Conservation (phyloP, 2,797 vertebrate genomes). For the Tolypeutes matacus region DNA sequence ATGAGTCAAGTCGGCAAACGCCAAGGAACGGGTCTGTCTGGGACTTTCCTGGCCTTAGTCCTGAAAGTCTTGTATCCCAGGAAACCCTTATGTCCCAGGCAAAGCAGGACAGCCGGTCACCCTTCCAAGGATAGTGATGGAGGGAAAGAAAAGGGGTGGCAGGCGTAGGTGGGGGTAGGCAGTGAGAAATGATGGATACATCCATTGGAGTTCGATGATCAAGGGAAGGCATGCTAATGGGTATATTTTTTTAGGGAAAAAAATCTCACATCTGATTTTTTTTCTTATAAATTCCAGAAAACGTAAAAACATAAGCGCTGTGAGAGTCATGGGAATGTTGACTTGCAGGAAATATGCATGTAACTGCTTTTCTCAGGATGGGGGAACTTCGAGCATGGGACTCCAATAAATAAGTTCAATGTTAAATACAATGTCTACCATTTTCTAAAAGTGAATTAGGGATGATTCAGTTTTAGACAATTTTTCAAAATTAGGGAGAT, state of each 20-base stretch:
- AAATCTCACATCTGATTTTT: neutral
- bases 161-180: neutral
- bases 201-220: neutral
- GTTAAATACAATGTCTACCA: neutral
- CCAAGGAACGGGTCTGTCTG: neutral
- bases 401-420: neutral
- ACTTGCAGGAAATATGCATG: neutral
- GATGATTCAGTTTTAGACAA: neutral
- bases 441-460: neutral
- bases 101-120: neutral
- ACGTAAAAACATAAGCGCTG: constrained; percentile 14
- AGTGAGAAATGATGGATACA: neutral
- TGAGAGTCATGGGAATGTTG: constrained; percentile 4
- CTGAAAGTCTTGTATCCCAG: neutral
- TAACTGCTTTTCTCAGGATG: constrained; percentile 23
- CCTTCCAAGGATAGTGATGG: neutral
- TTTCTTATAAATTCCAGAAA: neutral
- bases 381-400: neutral
- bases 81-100: neutral
- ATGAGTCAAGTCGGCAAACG: neutral
- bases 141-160: no score
- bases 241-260: neutral
- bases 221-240: neutral
- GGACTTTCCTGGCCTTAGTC: neutral
- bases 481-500: neutral